Evolutionary conservation across 2,888 invertebrate species (phyloP), one percentile per base, ranked within the genome.

Genomic region (Drosophila algonquin): DNA sequence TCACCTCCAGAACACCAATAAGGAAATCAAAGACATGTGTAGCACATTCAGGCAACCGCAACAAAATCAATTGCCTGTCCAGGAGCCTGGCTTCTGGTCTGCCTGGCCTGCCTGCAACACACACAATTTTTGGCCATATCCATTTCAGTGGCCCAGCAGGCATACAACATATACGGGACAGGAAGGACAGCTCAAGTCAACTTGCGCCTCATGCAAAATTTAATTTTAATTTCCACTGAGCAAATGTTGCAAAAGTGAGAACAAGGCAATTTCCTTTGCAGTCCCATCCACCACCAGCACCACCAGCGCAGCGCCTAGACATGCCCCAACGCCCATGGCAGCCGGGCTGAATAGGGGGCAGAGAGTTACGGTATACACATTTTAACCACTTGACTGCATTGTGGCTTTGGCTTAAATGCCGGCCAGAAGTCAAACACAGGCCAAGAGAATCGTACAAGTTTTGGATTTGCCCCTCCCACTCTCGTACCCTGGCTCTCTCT

Each of bases 301-400:
- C 35, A 12, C 0, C 12, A 35, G 12, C 4, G 35, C 35, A 32
- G 70, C 65, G 56, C 59, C 18, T 46, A n/a, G 54, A 58, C 59
- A 54, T 62, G 56, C 59, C 65, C 73, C 47, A 47, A 47, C 47
- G 47, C 47, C 47, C 18, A 47, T 18, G 47, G 16, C 16, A 47
- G 16, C 18, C 12, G 10, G 18, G 18, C 18, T 47, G 18, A n/a
- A n/a, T 40, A 14, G n/a, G 14, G 40, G 7, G 1, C 0, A 16
- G 16, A 52, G 32, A 46, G n/a, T 46, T 53, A 40, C 58, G 54
- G 47, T 61, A 58, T 65, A 75, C 75, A 74, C 68, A 86, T 67
- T 86, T 86, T 86, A 83, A 79, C 83, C 85, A 80, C 87, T 86
- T 85, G 88, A 82, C 83, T 88, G 87, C 84, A 85, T 78, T 84